A percentile compares a stretch with the other conserved stretches of the same genome.
These are phyloP conservation scores for Adelphocoris suturalis DNA, from an alignment of 2,888 invertebrate genomes.

Conservation along the genomic window DNA sequence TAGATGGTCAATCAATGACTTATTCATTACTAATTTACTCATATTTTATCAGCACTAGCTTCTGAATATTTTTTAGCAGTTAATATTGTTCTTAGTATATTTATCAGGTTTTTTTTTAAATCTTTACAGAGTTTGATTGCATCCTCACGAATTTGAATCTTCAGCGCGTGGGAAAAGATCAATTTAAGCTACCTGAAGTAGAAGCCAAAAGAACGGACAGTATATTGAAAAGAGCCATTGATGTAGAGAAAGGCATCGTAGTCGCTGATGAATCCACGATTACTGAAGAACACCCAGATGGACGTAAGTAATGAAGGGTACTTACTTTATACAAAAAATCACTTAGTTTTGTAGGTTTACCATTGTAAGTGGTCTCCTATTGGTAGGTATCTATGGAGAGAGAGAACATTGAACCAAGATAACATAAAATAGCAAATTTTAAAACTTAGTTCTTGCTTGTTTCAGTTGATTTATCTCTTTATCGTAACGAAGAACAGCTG, in stretches of 20 bases:
- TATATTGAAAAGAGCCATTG: slow-evolving; percentile 90
- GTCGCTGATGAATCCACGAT: slow-evolving; percentile 80
- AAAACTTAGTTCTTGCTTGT: slow-evolving; percentile 70
- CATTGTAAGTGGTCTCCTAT: too few relatives aligned
- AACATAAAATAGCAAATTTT: neutral
- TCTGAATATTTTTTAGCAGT: neutral
- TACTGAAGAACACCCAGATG: slow-evolving; percentile 92
- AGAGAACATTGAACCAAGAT: too few relatives aligned
- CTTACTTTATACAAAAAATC: too few relatives aligned
- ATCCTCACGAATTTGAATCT: slow-evolving; percentile 91
- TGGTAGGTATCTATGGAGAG: too few relatives aligned
- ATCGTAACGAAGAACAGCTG: slow-evolving; percentile 90
- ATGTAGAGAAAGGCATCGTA: slow-evolving; percentile 87
- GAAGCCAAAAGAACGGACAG: slow-evolving; percentile 89
- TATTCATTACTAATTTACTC: too few relatives aligned
- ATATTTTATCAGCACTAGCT: too few relatives aligned
- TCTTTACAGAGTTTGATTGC: slow-evolving; percentile 86
- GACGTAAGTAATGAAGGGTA: slow-evolving; percentile 81
- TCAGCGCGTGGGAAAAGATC: slow-evolving; percentile 86
- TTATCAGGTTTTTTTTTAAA: too few relatives aligned
- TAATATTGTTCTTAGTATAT: neutral
- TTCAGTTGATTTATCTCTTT: slow-evolving; percentile 90
- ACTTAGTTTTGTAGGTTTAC: too few relatives aligned
- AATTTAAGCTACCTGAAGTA: slow-evolving; percentile 85
- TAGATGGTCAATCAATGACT: too few relatives aligned